Percentiles rank a stretch among this genome's conserved stretches.
phyloP scores from a whole-genome alignment of 2,888 invertebrate genomes.

The Athalia circularis region DNA sequence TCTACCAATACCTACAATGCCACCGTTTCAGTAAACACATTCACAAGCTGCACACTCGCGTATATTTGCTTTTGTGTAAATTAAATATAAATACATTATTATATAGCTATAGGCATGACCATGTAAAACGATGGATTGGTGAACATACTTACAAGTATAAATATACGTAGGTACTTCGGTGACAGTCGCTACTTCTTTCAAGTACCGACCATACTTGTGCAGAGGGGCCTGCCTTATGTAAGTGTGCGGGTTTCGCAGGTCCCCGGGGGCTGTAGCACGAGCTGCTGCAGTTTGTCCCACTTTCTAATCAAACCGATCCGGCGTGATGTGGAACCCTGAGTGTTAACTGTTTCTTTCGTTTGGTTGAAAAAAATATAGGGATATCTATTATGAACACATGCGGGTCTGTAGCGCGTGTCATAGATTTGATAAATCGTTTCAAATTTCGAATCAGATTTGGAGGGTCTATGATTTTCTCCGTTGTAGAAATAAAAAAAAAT shows the following conservation, averaged over 20 bases:
- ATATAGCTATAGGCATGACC: too few species aligned
- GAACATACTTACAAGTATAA: background rate
- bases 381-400: background rate
- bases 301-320: conserved; percentile 69
- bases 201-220: background rate
- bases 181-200: conserved; percentile 34
- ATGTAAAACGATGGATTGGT: background rate
- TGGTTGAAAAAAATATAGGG: background rate
- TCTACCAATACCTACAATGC: background rate
- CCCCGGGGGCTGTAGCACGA: conserved; percentile 59
- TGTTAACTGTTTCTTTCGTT: conserved; percentile 31
- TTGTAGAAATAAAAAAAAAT: too few species aligned
- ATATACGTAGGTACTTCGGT: conserved; percentile 1
- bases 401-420: background rate
- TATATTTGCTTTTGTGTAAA: too few species aligned
- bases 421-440: too few species aligned
- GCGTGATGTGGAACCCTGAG: conserved; percentile 38
- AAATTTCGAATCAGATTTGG: too few species aligned
- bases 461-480: too few species aligned
- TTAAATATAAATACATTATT: too few species aligned
- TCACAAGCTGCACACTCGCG: conserved; percentile 28
- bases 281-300: conserved; percentile 65
- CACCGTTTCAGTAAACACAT: conserved; percentile 45
- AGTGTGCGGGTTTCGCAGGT: conserved; percentile 57
- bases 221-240: conserved; percentile 53